Evolutionary conservation across 2,113 vertebrate species (phyloP), one percentile per base, ranked within the genome.

Genomic region (Austrofundulus limnaeus): DNA sequence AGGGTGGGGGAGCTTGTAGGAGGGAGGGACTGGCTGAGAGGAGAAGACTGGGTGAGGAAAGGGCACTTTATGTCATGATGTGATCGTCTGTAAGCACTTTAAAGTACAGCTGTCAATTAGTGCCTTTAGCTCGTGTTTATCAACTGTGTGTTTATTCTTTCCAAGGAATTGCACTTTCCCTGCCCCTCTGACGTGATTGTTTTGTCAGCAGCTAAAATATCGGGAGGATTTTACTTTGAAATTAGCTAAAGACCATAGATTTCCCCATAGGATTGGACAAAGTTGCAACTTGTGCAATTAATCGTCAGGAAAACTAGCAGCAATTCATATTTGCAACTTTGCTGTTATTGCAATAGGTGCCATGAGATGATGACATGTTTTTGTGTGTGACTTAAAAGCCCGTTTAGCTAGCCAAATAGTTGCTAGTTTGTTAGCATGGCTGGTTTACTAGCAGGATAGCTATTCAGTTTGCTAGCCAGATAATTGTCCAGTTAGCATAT

Each of bases 11-110:
- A 77, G 78, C 77, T 70, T 66, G 77, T 73, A 56, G 50, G 55
- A 79, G 77, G 23, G 20, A 73, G 70, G 61, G 85, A 82, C 28
- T 28, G 78, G n/a, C n/a, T n/a, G n/a, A n/a, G n/a, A n/a, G 65
- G 72, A 66, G 38, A 69, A 62, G 74, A 46, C 48, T 62, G 69
- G 59, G 52, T 58, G 57, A 54, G 70, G 56, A 64, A 43, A 66
- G 69, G 38, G 53, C 56, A 37, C 72, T 31, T 48, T 79, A 39
- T 54, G 71, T 41, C 55, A 38, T 42, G 51, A 60, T 20, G 61
- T 37, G 49, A 72, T 39, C 43, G 58, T 61, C 71, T 53, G 51
- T 17, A 38, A 65, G 67, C 60, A 61, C 52, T 55, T n/a, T 58
- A 23, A 73, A 49, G 41, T 76, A 48, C 49, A 72, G 77, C 62